Evolutionary conservation across 2,797 vertebrate genomes (phyloP).

Genomic region (Sebastes nivosus): DNA sequence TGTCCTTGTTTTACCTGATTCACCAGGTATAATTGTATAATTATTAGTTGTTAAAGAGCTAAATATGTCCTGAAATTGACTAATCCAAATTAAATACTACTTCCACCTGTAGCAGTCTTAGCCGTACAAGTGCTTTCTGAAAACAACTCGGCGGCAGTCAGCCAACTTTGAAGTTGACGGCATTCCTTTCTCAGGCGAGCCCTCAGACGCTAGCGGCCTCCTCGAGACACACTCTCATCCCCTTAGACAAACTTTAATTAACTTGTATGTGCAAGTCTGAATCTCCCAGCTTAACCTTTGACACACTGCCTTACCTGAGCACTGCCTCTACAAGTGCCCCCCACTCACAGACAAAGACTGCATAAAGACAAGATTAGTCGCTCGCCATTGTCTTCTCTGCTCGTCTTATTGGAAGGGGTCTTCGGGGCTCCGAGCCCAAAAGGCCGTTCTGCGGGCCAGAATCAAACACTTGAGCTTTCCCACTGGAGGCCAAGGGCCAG

Average conservation of each 20-base stretch:
- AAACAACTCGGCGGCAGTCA: conserved; percentile 35
- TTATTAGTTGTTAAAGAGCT: background rate
- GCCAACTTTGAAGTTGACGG: conserved; percentile 60
- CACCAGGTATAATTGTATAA: background rate
- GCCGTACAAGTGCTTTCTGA: conserved; percentile 21
- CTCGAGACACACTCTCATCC: conserved; percentile 65
- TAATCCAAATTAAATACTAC: background rate
- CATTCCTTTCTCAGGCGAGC: conserved; percentile 69
- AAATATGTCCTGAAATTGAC: background rate
- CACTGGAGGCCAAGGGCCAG: conserved; percentile 79
- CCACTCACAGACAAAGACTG: conserved; percentile 60
- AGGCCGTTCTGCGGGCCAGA: conserved; percentile 64
- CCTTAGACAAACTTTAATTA: conserved; percentile 81
- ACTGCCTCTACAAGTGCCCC: conserved; percentile 64
- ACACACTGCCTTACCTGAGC: conserved; percentile 76
- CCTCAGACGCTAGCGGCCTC: conserved; percentile 51
- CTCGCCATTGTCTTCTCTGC: conserved; percentile 69
- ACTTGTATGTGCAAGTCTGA: conserved; percentile 73
- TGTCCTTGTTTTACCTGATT: background rate
- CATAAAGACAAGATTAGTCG: conserved; percentile 77
- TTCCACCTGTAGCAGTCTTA: background rate
- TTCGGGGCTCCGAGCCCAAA: conserved; percentile 60
- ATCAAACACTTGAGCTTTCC: conserved; percentile 69
- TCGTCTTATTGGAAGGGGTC: conserved; percentile 73
- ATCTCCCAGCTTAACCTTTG: conserved; percentile 78